Conservation (phyloP, 2,113 vertebrate genomes). For the Oryzias woworae region DNA sequence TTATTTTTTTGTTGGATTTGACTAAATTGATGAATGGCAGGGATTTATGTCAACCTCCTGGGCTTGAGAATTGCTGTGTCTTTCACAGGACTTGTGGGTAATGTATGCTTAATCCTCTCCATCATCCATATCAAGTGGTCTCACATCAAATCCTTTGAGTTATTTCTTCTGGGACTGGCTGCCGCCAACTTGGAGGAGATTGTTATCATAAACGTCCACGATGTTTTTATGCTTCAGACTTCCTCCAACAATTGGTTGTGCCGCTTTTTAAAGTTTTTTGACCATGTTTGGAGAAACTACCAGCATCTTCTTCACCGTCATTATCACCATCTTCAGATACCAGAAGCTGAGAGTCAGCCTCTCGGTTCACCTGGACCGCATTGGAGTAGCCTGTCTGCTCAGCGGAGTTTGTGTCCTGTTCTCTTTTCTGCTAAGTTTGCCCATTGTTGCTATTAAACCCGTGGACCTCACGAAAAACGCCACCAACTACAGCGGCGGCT, state of each 20-base stretch:
- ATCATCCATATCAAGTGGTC: conserved; percentile 42
- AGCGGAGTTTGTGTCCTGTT: conserved; percentile 42
- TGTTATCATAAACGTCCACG: conserved; percentile 66
- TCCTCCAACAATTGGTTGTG: conserved; percentile 24
- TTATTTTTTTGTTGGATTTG: not conserved
- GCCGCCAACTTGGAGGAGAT: conserved; percentile 71
- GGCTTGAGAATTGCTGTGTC: conserved; percentile 56
- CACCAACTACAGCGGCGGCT: conserved; percentile 40
- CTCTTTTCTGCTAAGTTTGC: conserved; percentile 39
- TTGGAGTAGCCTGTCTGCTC: conserved; percentile 39
- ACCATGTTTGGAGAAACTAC: conserved; percentile 55
- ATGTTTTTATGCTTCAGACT: conserved; percentile 26
- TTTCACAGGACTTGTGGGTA: conserved; percentile 64
- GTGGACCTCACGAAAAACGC: conserved; percentile 19
- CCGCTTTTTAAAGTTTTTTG: conserved; percentile 61
- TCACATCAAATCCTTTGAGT: conserved; percentile 69
- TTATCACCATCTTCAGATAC: conserved; percentile 76
- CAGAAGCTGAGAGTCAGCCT: conserved; percentile 71
- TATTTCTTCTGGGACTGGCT: conserved; percentile 72
- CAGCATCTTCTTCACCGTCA: conserved; percentile 75
- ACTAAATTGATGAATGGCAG: conserved; percentile 33
- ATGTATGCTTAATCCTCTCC: conserved; percentile 60
- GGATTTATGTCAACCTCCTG: conserved; percentile 21
- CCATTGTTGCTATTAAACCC: conserved; percentile 42
- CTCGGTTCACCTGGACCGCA: conserved; percentile 65